A percentile compares a stretch with the other conserved stretches of the same genome.
phyloP scores from a whole-genome alignment of 1,140 invertebrate genomes.

The Drosophila albomicans region DNA sequence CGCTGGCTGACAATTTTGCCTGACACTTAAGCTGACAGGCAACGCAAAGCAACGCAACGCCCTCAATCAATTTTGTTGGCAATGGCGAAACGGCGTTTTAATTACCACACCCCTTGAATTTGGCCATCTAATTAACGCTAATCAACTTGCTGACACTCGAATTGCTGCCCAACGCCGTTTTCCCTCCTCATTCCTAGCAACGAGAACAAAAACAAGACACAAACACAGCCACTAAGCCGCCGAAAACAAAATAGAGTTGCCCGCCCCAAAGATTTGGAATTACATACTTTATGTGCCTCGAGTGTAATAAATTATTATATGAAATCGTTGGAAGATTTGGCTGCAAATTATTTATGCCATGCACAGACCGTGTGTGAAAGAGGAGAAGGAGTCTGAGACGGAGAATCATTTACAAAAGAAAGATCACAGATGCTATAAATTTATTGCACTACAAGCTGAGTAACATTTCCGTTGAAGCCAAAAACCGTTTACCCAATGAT shows the following conservation, averaged over 20 bases:
- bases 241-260: background rate
- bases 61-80: conserved; percentile 41
- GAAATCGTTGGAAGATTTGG: conserved; percentile 65
- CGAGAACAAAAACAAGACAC: background rate
- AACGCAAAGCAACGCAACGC: conserved; percentile 33
- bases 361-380: conserved; percentile 6
- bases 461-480: conserved; percentile 50
- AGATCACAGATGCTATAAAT: conserved; percentile 57
- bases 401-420: background rate
- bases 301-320: conserved; percentile 57
- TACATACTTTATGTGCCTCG: conserved; percentile 23
- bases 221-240: conserved; percentile 23
- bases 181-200: background rate
- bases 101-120: conserved; percentile 37
- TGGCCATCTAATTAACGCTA: conserved; percentile 55
- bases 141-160: conserved; percentile 57
- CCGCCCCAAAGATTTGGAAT: conserved; percentile 17
- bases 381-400: background rate
- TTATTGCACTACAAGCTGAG: conserved; percentile 52
- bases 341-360: conserved; percentile 69
- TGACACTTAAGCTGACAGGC: conserved; percentile 36
- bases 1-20: background rate
- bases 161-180: conserved; percentile 10
- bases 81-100: conserved; percentile 40
- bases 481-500: conserved; percentile 48